Conservation (phyloP, 2,888 invertebrate species). For the Aphidius colemani region DNA sequence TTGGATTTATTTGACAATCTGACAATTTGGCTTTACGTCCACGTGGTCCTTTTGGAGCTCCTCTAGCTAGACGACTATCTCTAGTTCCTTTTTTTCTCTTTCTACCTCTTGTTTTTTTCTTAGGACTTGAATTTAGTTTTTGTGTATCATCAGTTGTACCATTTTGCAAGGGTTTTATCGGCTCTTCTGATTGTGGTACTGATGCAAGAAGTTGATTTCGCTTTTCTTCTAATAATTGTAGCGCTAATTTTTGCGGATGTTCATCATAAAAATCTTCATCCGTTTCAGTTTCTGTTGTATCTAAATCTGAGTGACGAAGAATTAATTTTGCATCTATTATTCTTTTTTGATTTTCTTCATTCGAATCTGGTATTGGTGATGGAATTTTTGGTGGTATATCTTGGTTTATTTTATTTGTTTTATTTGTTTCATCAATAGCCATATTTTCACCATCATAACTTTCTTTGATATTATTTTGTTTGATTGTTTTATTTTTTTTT, state of each 20-base stretch:
- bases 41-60: conserved; percentile 18
- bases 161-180: conserved; percentile 46
- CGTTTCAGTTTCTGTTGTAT: conserved; percentile 83
- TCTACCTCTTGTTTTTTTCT: conserved; percentile 66
- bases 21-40: conserved; percentile 34
- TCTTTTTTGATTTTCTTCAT: conserved; percentile 50
- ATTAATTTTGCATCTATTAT: no score
- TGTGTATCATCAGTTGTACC: conserved; percentile 38
- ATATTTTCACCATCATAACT: conserved; percentile 49
- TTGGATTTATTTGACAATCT: conserved; percentile 44
- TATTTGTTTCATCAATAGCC: conserved; percentile 13
- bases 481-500: conserved; percentile 55
- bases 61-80: conserved; percentile 22
- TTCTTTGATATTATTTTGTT: conserved; percentile 56
- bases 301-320: conserved; percentile 71
- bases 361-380: conserved; percentile 61
- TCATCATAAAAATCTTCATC: conserved; percentile 89
- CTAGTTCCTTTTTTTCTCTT: conserved; percentile 65
- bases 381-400: neutral
- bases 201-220: conserved; percentile 70
- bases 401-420: neutral
- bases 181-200: conserved; percentile 62
- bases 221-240: conserved; percentile 75
- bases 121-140: conserved; percentile 19
- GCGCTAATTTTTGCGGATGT: conserved; percentile 76